A percentile compares a stretch with the other conserved stretches of the same genome.
Evolutionary conservation across 2,113 vertebrate genomes (phyloP).

Genomic region (Electrona antarctica): DNA sequence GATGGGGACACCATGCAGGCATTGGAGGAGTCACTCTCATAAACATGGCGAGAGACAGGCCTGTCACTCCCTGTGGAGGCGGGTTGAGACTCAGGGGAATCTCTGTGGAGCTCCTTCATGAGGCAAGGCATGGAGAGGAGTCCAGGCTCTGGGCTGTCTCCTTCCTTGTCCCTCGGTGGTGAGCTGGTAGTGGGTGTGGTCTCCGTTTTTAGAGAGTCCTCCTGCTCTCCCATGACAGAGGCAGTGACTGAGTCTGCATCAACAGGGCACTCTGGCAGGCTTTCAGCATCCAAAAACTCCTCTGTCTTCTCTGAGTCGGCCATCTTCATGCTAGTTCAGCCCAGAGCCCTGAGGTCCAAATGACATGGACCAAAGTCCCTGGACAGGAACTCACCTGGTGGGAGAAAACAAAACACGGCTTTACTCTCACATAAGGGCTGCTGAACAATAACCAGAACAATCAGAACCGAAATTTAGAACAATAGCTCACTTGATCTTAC

Average conservation of each 20-base stretch:
- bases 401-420: conserved; percentile 28
- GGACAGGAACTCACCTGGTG: conserved; percentile 66
- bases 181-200: conserved; percentile 74
- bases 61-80: conserved; percentile 88
- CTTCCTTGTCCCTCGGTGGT: conserved; percentile 79
- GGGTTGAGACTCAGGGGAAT: conserved; percentile 90
- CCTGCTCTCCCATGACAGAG: conserved; percentile 77
- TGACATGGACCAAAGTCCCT: conserved; percentile 76
- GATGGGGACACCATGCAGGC: conserved; percentile 96
- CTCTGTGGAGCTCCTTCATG: conserved; percentile 92
- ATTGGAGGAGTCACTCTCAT: conserved; percentile 97
- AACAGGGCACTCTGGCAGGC: conserved; percentile 81
- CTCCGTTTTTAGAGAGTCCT: conserved; percentile 82
- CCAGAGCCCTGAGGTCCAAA: conserved; percentile 75
- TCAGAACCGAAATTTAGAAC: too few relatives aligned
- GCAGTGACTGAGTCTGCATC: conserved; percentile 74
- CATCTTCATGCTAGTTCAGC: conserved; percentile 93
- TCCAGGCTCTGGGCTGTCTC: conserved; percentile 78
- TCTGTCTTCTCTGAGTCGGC: conserved; percentile 90
- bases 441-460: too few relatives aligned
- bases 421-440: neutral
- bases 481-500: too few relatives aligned
- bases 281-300: conserved; percentile 86
- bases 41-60: conserved; percentile 73
- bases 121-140: conserved; percentile 95